Evolutionary conservation across 2,113 vertebrate species (phyloP), one percentile per base, ranked within the genome.

Genomic region (Marmota monax): DNA sequence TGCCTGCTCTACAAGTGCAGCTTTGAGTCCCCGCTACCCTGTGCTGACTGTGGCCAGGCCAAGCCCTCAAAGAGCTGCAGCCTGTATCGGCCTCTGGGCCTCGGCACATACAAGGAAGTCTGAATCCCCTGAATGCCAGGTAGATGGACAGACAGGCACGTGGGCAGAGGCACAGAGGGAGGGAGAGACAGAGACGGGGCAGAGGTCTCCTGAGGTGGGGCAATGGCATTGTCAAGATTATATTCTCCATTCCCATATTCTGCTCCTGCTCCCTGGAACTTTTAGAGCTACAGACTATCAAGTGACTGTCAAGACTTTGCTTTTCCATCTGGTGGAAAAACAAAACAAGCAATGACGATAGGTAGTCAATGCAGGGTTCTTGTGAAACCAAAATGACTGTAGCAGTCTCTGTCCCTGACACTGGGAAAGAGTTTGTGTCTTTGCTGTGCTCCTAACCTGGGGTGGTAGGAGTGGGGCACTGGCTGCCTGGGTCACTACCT

Each of bases 321-420:
- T 10, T 88, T 76, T 45, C 29, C 9, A 3, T 39, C 29, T 2
- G 70, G 27, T 27, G 48, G 32, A 32, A 9, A 56, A 48, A 65
- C 17, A n/a, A 82, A 32, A 37, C 16, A 11, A 84, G 51, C 0
- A 1, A 67, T 27, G 2, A 5, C n/a, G 18, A 2, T 1, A 2
- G 16, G 22, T 23, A 13, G 27, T 29, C 10, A 56, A 34, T 2
- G 51, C 29, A 3, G 48, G 0, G 1, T 5, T 58, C 79, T 63
- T 27, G 8, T 0, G 58, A 63, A 53, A 53, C 27, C 58, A 58
- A 9, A 12, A 5, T 1, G 4, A 18, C 23, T 10, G 69, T 88
- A 34, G 61, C 0, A n/a, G 27, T 25, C n/a, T 13, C 45, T 18
- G 2, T 1, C 17, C 0, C 10, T 20, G 14, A 12, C 0, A 0